Percentiles rank a stretch among this genome's conserved stretches.
Evolutionary conservation across 2,797 vertebrate genomes (phyloP).

Genomic region (Hapalemur alaotrensis): DNA sequence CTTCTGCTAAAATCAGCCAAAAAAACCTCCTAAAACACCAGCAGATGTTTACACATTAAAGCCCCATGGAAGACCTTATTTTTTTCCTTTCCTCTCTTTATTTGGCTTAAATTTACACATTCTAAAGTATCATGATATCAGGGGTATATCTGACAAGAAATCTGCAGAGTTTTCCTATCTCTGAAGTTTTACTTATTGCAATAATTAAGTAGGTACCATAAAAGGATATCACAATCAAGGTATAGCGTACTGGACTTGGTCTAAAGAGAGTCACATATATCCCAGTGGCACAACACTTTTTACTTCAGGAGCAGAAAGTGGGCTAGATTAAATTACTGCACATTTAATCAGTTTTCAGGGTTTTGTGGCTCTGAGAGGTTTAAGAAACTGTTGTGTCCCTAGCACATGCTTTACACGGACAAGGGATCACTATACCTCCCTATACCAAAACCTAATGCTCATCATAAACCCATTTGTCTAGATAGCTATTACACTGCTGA

Average conservation of each 20-base stretch:
- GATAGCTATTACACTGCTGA: background rate
- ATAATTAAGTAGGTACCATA: background rate
- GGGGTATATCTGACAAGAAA: background rate
- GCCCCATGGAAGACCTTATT: slow-evolving; percentile 11
- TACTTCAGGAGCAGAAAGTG: background rate
- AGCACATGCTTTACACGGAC: background rate
- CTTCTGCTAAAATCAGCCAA: slow-evolving; percentile 60
- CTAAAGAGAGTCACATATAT: background rate
- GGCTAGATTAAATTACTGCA: background rate
- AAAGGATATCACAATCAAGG: background rate
- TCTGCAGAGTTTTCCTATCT: background rate
- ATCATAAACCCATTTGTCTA: background rate
- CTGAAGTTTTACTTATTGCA: background rate
- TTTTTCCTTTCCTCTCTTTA: slow-evolving; percentile 1
- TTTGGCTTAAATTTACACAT: slow-evolving; percentile 33
- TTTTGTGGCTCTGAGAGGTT: background rate
- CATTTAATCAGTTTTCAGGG: background rate
- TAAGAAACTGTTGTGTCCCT: background rate
- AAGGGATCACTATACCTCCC: background rate
- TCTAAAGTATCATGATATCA: background rate
- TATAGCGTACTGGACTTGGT: background rate
- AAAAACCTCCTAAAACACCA: slow-evolving; percentile 52
- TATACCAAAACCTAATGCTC: background rate
- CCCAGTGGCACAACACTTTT: background rate
- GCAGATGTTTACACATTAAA: slow-evolving; percentile 66